Evolutionary conservation across 1,140 invertebrate species (phyloP).

Genomic region (Lepidostoma basale): DNA sequence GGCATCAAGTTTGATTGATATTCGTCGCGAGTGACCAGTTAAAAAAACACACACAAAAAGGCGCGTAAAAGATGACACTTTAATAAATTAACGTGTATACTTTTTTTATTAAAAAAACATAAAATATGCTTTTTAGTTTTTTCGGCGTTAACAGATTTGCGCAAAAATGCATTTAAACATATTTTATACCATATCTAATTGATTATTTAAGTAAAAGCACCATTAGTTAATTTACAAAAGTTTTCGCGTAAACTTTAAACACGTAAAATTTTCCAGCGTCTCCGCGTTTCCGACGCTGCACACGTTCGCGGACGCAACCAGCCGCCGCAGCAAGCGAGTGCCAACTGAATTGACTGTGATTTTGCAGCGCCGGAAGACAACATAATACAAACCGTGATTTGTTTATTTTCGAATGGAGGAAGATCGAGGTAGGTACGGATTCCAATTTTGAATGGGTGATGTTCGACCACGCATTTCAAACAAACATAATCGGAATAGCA

Average conservation of each 20-base stretch:
- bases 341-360: constrained; percentile 31
- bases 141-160: too few species aligned
- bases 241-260: not conserved
- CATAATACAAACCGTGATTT: not conserved
- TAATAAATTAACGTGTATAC: too few species aligned
- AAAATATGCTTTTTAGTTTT: too few species aligned
- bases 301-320: constrained; percentile 1
- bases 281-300: constrained; percentile 6
- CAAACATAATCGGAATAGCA: not conserved
- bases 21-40: too few species aligned
- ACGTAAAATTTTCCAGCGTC: constrained; percentile 26
- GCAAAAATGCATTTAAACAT: not conserved
- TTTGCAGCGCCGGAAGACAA: constrained; percentile 1
- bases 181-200: too few species aligned
- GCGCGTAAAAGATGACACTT: too few species aligned
- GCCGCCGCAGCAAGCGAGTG: constrained; percentile 15
- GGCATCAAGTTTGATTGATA: too few species aligned
- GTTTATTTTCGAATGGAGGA: constrained; percentile 21
- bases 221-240: not conserved
- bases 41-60: too few species aligned
- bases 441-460: not conserved
- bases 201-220: not conserved
- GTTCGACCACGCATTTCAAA: not conserved
- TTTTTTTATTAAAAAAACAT: too few species aligned
- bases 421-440: constrained; percentile 1